phyloP scores from a whole-genome alignment of 2,113 vertebrate species.

The Ophthalmolycus amberensis region DNA sequence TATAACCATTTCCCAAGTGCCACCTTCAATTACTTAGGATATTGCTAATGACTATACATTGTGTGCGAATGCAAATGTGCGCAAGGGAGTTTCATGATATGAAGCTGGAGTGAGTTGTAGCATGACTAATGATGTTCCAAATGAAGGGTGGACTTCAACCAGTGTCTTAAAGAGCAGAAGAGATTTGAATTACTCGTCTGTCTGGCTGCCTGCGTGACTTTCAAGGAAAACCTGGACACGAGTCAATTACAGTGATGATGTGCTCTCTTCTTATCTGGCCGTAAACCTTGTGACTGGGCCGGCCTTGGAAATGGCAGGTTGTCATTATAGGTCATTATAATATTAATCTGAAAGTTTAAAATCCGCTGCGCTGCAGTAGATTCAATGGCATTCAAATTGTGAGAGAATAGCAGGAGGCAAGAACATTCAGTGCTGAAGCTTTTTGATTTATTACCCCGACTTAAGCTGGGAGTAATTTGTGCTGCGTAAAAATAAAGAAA shows the following conservation, averaged over 20 bases:
- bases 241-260: conserved; percentile 73
- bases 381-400: neutral
- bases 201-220: conserved; percentile 69
- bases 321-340: conserved; percentile 66
- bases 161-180: conserved; percentile 69
- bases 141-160: conserved; percentile 67
- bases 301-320: conserved; percentile 53
- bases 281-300: conserved; percentile 34
- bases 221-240: conserved; percentile 72
- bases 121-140: conserved; percentile 76
- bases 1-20: conserved; percentile 74
- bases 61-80: conserved; percentile 62
- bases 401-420: neutral
- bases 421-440: neutral
- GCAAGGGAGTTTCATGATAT: conserved; percentile 37
- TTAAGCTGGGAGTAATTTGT: conserved; percentile 45
- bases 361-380: conserved; percentile 38
- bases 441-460: conserved; percentile 67
- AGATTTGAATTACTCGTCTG: conserved; percentile 78
- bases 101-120: conserved; percentile 45
- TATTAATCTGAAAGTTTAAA: conserved; percentile 60
- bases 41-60: conserved; percentile 75
- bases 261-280: conserved; percentile 41
- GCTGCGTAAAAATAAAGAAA: conserved; percentile 56
- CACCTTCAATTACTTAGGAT: conserved; percentile 76